Conservation (phyloP, 1,140 invertebrate genomes). For the Lordiphosa mommai region DNA sequence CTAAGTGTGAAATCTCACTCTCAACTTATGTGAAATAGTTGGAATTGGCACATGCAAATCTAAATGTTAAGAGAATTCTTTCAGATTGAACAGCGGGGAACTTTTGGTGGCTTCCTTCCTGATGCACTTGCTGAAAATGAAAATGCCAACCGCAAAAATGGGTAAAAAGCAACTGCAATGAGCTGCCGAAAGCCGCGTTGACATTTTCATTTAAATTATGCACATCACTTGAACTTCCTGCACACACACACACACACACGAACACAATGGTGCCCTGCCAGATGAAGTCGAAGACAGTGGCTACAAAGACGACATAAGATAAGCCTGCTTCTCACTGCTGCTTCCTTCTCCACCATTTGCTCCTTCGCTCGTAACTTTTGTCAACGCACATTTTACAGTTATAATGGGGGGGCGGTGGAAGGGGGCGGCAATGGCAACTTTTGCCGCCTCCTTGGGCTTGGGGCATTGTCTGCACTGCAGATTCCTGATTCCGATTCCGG, state of each 20-base stretch:
- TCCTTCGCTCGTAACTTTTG: constrained; percentile 40
- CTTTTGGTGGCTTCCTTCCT: constrained; percentile 39
- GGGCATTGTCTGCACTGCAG: constrained; percentile 48
- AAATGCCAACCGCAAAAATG: constrained; percentile 26
- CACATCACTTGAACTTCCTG: constrained; percentile 73
- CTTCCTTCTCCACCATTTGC: background rate
- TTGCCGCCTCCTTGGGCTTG: constrained; percentile 31
- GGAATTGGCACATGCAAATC: too few species aligned
- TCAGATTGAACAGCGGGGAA: too few species aligned
- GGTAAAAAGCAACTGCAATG: constrained; percentile 63
- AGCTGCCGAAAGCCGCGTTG: constrained; percentile 71
- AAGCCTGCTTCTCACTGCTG: constrained; percentile 33
- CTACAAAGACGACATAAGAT: constrained; percentile 42
- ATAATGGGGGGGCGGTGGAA: constrained; percentile 5
- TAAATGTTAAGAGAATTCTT: too few species aligned
- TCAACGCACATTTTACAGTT: constrained; percentile 75
- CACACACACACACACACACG: constrained; percentile 20
- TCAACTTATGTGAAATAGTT: background rate
- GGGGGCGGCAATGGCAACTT: constrained; percentile 53
- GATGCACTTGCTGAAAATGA: constrained; percentile 38
- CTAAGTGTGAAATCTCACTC: background rate
- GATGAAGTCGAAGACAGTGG: constrained; percentile 31
- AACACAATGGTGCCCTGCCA: background rate
- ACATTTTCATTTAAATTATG: constrained; percentile 78
- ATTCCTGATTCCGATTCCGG: constrained; percentile 60